Base-by-base conservation (phyloP, 1,140 invertebrate species). In the Papilio dardanus region DNA sequence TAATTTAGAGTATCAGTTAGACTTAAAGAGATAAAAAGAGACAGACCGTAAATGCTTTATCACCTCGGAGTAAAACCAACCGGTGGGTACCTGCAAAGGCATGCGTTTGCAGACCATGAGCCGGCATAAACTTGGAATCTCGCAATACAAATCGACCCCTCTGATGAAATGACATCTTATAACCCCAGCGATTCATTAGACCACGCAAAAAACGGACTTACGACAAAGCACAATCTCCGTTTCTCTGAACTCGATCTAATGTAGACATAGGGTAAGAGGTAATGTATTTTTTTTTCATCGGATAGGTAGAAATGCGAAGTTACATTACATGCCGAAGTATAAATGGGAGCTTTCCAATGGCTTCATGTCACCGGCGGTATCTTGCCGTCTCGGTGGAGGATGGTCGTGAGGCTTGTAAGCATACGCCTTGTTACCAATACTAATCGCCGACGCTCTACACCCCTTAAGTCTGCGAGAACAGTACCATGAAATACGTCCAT, bases 401-500 rank as follows among this genome's bases (percentile, higher is more conserved):
- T 93, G 91, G 50, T 93, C 88, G 40, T 93, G 91, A 0, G 83
- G 78, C 21, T 88, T 91, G n/a, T 80, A 79, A 0, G 86, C 68
- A 65, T 79, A 81, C 1, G 83, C 85, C 58, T 54, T 79, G 12
- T 80, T 80, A 3, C 89, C 90, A n/a, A 90, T 79, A 54, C 88
- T 92, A 33, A 90, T 87, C 0, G 91, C 91, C 0, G 90, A 86
- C 0, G 90, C 87, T 28, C 85, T 86, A 77, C 91, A 93, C 1
- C 91, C 91, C 65, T 88, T 90, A 50, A 92, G 75, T 67, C 91
- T 87, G 42, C 90, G 76, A 0, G 91, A 93, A 71, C 91, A 93
- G 75, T 93, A 93, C 91, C 91, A 93, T 12, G 89, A 89, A 28
- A 92, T 76, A 21, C 89, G 81, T 10, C 91, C 91, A 76, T 92